Conservation (phyloP, 2,113 vertebrate species). For the Labeo catla region DNA sequence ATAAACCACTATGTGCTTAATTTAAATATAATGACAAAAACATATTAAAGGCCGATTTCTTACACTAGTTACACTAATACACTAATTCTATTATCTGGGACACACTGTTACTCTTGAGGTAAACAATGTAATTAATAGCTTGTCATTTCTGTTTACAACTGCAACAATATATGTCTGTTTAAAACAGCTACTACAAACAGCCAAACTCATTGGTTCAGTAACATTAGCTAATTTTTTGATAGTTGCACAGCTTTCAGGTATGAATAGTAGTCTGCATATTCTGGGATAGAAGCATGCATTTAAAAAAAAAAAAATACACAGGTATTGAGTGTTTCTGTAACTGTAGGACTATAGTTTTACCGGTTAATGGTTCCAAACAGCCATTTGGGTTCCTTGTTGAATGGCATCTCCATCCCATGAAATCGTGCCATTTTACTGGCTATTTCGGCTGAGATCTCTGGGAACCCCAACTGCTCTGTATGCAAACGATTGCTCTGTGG, state of each 20-base stretch:
- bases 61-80: not conserved
- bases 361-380: conserved; percentile 88
- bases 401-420: conserved; percentile 95
- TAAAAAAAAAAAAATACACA: not conserved
- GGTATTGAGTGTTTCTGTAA: not conserved
- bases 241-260: not conserved
- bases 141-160: not conserved
- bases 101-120: not conserved
- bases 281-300: not conserved
- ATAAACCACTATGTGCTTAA: not conserved
- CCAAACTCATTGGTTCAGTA: not conserved
- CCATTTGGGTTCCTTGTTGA: conserved; percentile 95
- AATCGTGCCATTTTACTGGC: conserved; percentile 87
- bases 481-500: conserved; percentile 81
- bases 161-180: not conserved
- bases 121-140: not conserved
- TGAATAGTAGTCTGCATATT: not conserved
- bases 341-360: conserved; percentile 64
- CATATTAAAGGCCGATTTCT: not conserved
- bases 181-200: not conserved
- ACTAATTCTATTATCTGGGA: not conserved
- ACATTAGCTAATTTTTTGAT: not conserved
- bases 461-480: conserved; percentile 82
- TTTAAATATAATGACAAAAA: not conserved
- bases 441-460: conserved; percentile 82